Conservation (phyloP, 2,888 invertebrate genomes). For the Patella depressa region DNA sequence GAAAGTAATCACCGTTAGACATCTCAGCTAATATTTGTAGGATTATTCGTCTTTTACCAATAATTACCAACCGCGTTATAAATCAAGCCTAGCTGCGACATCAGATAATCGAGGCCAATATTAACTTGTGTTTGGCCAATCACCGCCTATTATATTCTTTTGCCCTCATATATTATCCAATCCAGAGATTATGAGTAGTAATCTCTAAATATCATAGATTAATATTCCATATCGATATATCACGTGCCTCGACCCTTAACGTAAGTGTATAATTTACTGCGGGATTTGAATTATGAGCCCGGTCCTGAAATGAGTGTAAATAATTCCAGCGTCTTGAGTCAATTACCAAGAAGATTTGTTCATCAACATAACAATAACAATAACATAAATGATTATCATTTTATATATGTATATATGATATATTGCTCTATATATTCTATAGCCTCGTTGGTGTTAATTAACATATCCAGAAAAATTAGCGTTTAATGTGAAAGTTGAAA, state of each 20-base stretch:
- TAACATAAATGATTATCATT: no score
- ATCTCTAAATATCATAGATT: conserved; percentile 3
- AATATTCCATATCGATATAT: neutral
- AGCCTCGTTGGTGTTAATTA: no score
- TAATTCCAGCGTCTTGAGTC: neutral
- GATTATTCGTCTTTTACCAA: conserved; percentile 10
- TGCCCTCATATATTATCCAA: conserved; percentile 2
- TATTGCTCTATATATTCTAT: no score
- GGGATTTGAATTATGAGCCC: neutral
- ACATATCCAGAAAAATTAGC: no score
- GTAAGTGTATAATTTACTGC: conserved; percentile 1
- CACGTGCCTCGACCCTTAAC: neutral
- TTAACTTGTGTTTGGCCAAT: neutral
- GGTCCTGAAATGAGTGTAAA: no score
- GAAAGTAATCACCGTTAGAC: neutral
- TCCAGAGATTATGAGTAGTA: neutral
- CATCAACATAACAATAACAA: no score
- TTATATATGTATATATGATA: no score
- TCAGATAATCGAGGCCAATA: conserved; percentile 5
- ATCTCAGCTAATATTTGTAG: conserved; percentile 10
- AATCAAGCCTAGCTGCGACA: neutral
- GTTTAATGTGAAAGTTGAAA: no score
- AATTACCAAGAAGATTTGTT: conserved; percentile 4
- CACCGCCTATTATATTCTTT: neutral
- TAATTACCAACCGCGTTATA: neutral